Base-by-base conservation (phyloP, 92 coral and sea anemone species). In the Parazoanthus swiftii region DNA sequence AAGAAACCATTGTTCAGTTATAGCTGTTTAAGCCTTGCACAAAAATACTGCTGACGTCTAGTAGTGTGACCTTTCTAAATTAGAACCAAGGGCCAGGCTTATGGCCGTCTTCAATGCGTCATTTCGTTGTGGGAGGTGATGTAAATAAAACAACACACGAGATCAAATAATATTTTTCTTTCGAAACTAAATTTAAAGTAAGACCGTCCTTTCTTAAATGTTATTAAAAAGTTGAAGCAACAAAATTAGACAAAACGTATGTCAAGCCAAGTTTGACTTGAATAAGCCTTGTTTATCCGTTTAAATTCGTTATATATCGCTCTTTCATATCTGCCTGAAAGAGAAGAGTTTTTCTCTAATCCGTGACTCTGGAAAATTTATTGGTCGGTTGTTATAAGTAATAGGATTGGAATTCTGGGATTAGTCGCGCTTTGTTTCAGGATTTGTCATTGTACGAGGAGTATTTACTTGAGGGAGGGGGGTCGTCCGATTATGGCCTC, bases 61-160 rank as follows among this genome's bases (percentile, higher is more conserved):
- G 13, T 46, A 26, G 9, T 72, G 18, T 70, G 78, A 51, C 36
- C 74, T 66, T 68, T 39, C 54, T 83, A 71, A 42, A 83, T 16
- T 21, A 37, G 44, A 48, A n/a, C 77, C 42, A 39, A 84, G 42
- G 48, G 44, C 87, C 26, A 2, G 66, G 87, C 79, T 84, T 84
- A 72, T n/a, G 23, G 15, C 16, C 16, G n/a, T 16, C 50, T 16
- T 70, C 6, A 25, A 25, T 39, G 63, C 38, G 77, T 68, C 44
- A 70, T 7, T 43, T 71, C 87, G n/a, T 84, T 68, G 87, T 71
- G 87, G 87, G 87, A 72, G 87, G 68, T 46, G 46, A 29, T 33
- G 56, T 84, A 46, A 70, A 71, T 48, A 70, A 44, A 46, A 46
- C 15, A 29, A 1, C 25, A 72, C 59, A 43, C 33, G 26, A 37